Base-by-base conservation (phyloP, 2,888 invertebrate genomes). In the Idaea aversata region DNA sequence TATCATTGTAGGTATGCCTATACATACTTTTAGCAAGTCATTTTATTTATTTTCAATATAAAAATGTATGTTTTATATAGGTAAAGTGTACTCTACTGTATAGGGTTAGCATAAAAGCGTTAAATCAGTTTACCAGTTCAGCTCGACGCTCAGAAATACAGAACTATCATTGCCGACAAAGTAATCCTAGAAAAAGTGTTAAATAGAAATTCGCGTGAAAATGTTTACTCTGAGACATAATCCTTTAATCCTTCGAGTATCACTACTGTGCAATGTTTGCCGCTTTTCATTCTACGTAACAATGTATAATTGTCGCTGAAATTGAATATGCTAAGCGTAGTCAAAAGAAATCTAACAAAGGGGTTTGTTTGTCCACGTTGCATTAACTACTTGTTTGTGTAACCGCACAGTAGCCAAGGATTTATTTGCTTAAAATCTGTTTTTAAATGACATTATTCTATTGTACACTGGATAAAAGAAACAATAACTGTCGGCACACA, bases 391-490 rank as follows among this genome's bases (percentile, higher is more conserved):
- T 83, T 90, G 89, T 91, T 89, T 90, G 85, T 86, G 82, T 85
- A 83, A 78, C 85, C 84, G 81, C 84, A 83, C 85, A 76, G 80
- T 80, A 84, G 88, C 88, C 85, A 83, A 77, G 77, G 82, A 81
- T 82, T 81, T 90, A 90, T 90, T 91, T 88, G 86, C 84, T 79
- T 87, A 87, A 91, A 92, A 92, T 92, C 91, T 87, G 85, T 88
- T 87, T 90, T 87, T 88, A 25, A 82, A 86, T 59, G 15, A 34
- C 13, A 6, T 25, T 63, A n/a, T 34, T 34, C 6, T 15, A 60
- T 5, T 36, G n/a, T 34, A 36, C 36, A 34, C 58, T 5, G 25
- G 7, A 47, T 47, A 47, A 47, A 7, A 47, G 47, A 13, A 0
- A 47, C 47, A 5, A 47, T 47, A 47, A 13, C 13, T 6, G 10